phyloP scores from a whole-genome alignment of 2,797 vertebrate species.

The Paguma larvata region DNA sequence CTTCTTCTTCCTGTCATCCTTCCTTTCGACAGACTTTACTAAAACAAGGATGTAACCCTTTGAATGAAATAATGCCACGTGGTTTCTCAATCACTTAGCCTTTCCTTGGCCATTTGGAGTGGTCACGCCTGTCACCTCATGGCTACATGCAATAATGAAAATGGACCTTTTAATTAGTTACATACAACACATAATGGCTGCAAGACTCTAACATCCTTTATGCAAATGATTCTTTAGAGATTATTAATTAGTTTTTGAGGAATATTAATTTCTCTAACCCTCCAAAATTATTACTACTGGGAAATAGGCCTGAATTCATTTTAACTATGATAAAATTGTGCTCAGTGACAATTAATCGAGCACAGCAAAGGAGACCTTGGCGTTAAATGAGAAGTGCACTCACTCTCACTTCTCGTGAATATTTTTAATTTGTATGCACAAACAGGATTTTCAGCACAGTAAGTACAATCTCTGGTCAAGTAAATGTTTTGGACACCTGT shows the following conservation, averaged over 20 bases:
- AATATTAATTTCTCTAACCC: conserved; percentile 86
- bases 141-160: conserved; percentile 84
- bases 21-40: not conserved
- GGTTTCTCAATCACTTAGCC: conserved; percentile 68
- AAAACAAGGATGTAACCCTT: not conserved
- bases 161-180: conserved; percentile 85
- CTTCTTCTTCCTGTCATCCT: not conserved
- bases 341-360: conserved; percentile 84
- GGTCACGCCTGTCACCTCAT: conserved; percentile 82
- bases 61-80: not conserved
- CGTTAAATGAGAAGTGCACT: conserved; percentile 80
- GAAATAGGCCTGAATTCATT: conserved; percentile 84
- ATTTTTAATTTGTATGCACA: conserved; percentile 79
- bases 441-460: conserved; percentile 78
- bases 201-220: conserved; percentile 84
- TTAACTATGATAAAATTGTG: conserved; percentile 87
- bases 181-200: conserved; percentile 82
- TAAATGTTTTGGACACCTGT: conserved; percentile 58
- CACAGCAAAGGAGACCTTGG: conserved; percentile 74
- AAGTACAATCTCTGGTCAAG: conserved; percentile 53
- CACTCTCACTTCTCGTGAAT: conserved; percentile 68
- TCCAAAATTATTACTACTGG: conserved; percentile 83
- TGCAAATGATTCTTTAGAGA: conserved; percentile 86
- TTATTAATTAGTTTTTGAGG: conserved; percentile 87
- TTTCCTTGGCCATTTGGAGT: conserved; percentile 79